phyloP scores from a whole-genome alignment of 2,888 invertebrate genomes.

The Orthosia incerta region DNA sequence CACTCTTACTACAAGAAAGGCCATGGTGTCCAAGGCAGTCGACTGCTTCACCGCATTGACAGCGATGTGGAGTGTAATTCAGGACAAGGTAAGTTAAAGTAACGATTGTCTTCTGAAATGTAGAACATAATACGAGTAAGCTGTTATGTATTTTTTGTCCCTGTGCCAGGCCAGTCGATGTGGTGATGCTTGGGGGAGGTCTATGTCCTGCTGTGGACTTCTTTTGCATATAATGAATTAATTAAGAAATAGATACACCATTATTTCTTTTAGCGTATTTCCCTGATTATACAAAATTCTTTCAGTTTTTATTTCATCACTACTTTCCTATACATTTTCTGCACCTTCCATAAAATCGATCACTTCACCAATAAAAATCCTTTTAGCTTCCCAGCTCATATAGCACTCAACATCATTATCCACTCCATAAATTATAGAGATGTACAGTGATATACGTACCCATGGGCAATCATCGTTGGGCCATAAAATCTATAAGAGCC shows the following conservation, averaged over 20 bases:
- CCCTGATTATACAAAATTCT: background rate
- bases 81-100: too few relatives aligned
- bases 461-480: slow-evolving; percentile 82
- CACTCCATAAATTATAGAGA: slow-evolving; percentile 80
- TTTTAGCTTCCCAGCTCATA: slow-evolving; percentile 59
- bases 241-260: background rate
- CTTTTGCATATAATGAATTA: too few relatives aligned
- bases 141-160: background rate
- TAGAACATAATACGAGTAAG: background rate
- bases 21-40: too few relatives aligned
- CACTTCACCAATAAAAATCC: slow-evolving; percentile 53
- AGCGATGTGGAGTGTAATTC: slow-evolving; percentile 4
- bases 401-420: slow-evolving; percentile 63
- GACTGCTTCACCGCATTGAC: too few relatives aligned
- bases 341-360: slow-evolving; percentile 31
- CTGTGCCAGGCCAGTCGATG: too few relatives aligned
- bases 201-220: too few relatives aligned
- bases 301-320: background rate
- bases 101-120: background rate
- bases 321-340: slow-evolving; percentile 13
- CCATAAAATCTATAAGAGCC: slow-evolving; percentile 66
- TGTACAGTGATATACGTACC: slow-evolving; percentile 83
- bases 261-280: background rate
- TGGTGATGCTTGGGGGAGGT: too few relatives aligned
- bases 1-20: too few relatives aligned